These are phyloP conservation scores for Metaphire vulgaris DNA, from an alignment of 1,140 invertebrate genomes.

Conservation along the genomic window DNA sequence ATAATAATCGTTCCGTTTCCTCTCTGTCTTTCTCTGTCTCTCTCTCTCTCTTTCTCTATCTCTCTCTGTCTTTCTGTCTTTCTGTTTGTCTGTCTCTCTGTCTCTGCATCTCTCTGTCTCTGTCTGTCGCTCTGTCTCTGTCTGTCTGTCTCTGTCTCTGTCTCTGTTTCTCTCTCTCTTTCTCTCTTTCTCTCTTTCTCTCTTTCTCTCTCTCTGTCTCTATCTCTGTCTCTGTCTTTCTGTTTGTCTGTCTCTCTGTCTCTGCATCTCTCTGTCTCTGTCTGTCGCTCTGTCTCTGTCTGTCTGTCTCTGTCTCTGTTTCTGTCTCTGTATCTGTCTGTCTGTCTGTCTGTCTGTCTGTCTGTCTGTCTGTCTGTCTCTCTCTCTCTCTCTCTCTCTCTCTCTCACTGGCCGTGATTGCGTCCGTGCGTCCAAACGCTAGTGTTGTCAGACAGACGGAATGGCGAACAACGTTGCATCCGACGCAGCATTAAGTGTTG, in stretches of 20 bases:
- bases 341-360: background rate
- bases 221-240: background rate
- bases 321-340: background rate
- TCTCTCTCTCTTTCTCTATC: background rate
- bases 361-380: background rate
- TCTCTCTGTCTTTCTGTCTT: background rate
- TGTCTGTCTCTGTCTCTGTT: background rate
- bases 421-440: too few species aligned
- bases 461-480: too few species aligned
- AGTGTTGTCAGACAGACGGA: too few species aligned
- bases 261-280: background rate
- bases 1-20: too few species aligned
- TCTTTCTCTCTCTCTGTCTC: background rate
- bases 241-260: background rate
- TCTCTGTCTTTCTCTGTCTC: background rate
- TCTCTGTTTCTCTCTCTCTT: background rate
- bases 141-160: background rate
- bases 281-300: background rate
- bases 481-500: too few species aligned
- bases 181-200: background rate
- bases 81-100: background rate
- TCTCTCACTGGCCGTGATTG: background rate
- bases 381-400: background rate
- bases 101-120: background rate
- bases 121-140: background rate